Conservation (phyloP, 2,113 vertebrate genomes). For the Cynoglossus semilaevis region DNA sequence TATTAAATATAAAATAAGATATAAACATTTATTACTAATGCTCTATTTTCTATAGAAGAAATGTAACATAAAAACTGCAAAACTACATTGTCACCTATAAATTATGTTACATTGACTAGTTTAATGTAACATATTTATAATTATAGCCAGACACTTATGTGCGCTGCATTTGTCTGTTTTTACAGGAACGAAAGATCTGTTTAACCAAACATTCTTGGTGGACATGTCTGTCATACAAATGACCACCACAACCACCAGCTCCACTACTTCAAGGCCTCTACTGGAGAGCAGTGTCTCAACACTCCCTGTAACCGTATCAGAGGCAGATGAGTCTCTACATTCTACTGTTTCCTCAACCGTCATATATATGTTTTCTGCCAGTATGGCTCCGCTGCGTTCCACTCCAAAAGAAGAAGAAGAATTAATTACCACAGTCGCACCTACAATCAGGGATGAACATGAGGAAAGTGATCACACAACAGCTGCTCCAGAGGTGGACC, state of each 20-base stretch:
- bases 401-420: slow-evolving; percentile 53
- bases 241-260: slow-evolving; percentile 15
- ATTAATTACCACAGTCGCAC: slow-evolving; percentile 43
- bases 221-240: slow-evolving; percentile 59
- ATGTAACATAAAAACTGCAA: too few relatives aligned
- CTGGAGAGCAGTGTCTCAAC: slow-evolving; percentile 37
- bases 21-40: too few relatives aligned
- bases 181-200: slow-evolving; percentile 54
- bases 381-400: slow-evolving; percentile 69
- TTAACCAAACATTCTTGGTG: slow-evolving; percentile 68
- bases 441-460: slow-evolving; percentile 43
- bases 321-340: slow-evolving; percentile 27
- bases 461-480: slow-evolving; percentile 36
- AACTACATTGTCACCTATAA: too few relatives aligned
- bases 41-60: too few relatives aligned
- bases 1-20: too few relatives aligned
- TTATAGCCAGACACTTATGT: slow-evolving; percentile 7
- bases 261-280: slow-evolving; percentile 35
- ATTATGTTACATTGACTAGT: too few relatives aligned
- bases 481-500: slow-evolving; percentile 1
- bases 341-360: slow-evolving; percentile 30
- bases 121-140: too few relatives aligned
- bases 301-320: slow-evolving; percentile 19
- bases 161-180: slow-evolving; percentile 34
- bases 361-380: slow-evolving; percentile 78